Percentiles rank a stretch among this genome's conserved stretches.
These are phyloP conservation scores for Thalassoma bifasciatum DNA, from an alignment of 2,113 vertebrate genomes.

Conservation along the genomic window DNA sequence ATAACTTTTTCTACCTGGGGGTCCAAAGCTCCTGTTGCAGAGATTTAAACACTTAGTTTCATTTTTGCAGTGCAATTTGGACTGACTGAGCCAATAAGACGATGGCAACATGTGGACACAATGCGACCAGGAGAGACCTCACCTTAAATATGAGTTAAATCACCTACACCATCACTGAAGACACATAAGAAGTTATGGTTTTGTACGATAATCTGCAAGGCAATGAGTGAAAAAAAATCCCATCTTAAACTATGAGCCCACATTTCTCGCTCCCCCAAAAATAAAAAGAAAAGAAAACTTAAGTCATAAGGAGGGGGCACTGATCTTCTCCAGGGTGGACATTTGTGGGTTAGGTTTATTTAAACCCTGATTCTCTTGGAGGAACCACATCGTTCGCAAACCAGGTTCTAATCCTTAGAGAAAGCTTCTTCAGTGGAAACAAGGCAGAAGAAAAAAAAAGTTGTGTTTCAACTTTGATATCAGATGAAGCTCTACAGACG, in stretches of 20 bases:
- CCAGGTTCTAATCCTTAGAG: not conserved
- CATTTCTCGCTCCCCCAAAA: not conserved
- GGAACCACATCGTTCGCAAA: too few species aligned
- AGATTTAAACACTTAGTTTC: not conserved
- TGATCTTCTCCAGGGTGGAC: too few species aligned
- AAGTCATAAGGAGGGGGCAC: too few species aligned
- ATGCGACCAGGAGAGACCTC: not conserved
- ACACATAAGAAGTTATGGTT: too few species aligned
- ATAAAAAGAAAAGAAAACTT: not conserved
- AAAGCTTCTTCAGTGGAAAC: not conserved
- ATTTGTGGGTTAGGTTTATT: too few species aligned
- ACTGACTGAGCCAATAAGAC: not conserved
- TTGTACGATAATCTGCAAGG: too few species aligned
- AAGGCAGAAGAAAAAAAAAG: not conserved
- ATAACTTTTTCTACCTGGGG: not conserved
- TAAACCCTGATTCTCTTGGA: too few species aligned
- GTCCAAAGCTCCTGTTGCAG: not conserved
- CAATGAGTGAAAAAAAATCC: too few species aligned
- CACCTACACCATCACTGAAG: too few species aligned
- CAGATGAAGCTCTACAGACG: slow-evolving; percentile 16
- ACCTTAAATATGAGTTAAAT: too few species aligned
- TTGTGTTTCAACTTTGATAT: slow-evolving; percentile 26
- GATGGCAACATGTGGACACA: not conserved
- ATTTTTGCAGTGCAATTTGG: not conserved
- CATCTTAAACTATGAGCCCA: too few species aligned